These are phyloP conservation scores for Sebastes taczanowskii DNA, from an alignment of 2,797 vertebrate species.

Conservation along the genomic window DNA sequence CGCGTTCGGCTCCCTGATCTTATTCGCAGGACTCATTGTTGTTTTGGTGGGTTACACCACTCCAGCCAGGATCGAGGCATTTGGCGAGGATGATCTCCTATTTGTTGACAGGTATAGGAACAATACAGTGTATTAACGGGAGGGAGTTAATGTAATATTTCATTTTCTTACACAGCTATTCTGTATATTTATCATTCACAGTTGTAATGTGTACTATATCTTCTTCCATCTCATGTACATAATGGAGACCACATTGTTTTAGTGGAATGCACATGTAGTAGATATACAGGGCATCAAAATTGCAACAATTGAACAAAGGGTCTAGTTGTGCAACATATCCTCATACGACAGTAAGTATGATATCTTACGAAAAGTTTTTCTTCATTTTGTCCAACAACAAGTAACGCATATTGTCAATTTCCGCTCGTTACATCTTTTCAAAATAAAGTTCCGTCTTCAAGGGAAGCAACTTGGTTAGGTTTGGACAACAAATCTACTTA, in stretches of 20 bases:
- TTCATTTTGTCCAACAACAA: too few relatives aligned
- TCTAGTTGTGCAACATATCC: too few relatives aligned
- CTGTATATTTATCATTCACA: neutral
- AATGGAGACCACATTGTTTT: neutral
- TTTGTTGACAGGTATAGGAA: constrained; percentile 88
- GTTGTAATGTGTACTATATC: neutral
- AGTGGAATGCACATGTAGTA: neutral
- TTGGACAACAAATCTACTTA: too few relatives aligned
- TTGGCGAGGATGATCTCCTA: constrained; percentile 93
- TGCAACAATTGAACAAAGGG: neutral
- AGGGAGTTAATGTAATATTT: neutral
- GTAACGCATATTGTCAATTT: too few relatives aligned
- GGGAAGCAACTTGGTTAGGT: too few relatives aligned
- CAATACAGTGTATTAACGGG: too few relatives aligned
- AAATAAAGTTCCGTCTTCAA: too few relatives aligned
- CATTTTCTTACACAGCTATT: neutral
- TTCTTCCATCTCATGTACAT: neutral
- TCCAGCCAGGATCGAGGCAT: constrained; percentile 91
- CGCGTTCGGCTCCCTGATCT: constrained; percentile 88
- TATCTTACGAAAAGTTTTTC: too few relatives aligned
- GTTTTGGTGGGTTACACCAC: constrained; percentile 93
- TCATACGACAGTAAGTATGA: too few relatives aligned
- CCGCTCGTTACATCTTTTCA: too few relatives aligned
- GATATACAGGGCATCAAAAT: neutral
- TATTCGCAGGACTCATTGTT: constrained; percentile 90